Evolutionary conservation across 2,113 vertebrate genomes (phyloP).

Genomic region (Catagonus wagneri): DNA sequence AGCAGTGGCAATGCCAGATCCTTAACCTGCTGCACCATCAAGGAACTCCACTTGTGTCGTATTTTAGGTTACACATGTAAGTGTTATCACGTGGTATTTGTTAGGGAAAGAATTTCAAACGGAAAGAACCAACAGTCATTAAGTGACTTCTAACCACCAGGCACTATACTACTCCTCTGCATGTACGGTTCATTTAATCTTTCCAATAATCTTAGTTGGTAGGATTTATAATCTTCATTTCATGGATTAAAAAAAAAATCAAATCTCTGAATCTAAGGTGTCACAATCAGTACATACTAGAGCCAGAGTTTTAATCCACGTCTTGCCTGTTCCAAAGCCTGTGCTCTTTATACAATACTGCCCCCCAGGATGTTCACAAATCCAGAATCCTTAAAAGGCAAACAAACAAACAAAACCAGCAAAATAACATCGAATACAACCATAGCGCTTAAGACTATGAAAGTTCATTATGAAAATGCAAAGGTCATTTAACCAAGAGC

Average conservation of each 20-base stretch:
- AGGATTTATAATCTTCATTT: constrained; percentile 41
- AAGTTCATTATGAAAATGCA: background rate
- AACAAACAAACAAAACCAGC: background rate
- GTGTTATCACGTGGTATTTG: background rate
- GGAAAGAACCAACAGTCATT: constrained; percentile 12
- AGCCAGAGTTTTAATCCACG: background rate
- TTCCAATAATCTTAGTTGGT: background rate
- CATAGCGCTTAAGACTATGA: background rate
- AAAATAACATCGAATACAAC: background rate
- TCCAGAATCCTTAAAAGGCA: background rate
- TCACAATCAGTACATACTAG: background rate
- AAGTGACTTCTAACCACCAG: constrained; percentile 49
- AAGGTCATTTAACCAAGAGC: constrained; percentile 8
- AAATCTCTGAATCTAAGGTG: constrained; percentile 2
- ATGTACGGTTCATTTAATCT: constrained; percentile 16
- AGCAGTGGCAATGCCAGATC: too few species aligned
- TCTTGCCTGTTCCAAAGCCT: constrained; percentile 15
- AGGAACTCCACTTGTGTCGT: too few species aligned
- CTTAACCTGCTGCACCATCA: too few species aligned
- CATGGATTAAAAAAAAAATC: background rate
- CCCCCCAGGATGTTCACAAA: constrained; percentile 16
- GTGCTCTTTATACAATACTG: background rate
- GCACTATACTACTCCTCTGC: background rate
- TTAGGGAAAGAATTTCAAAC: constrained; percentile 53
- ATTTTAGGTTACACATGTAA: background rate